These are phyloP conservation scores for Brachycybe producta DNA, from an alignment of 2,888 invertebrate genomes.

Conservation along the genomic window DNA sequence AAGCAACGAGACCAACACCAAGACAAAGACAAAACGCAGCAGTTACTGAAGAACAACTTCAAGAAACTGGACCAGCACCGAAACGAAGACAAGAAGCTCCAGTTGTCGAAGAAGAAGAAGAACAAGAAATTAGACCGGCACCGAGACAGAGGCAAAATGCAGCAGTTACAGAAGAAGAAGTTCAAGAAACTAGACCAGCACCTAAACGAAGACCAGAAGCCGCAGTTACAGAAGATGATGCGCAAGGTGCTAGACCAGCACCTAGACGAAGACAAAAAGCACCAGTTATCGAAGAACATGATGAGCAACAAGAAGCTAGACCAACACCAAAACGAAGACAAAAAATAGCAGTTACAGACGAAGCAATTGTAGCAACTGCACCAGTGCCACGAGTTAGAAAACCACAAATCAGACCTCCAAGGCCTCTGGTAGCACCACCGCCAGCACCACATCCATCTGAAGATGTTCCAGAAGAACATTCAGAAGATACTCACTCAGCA, in stretches of 20 bases:
- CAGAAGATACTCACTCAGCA: background rate
- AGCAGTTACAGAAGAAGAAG: background rate
- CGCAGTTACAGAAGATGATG: too few relatives aligned
- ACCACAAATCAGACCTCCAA: slow-evolving; percentile 9
- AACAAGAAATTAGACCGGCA: too few relatives aligned
- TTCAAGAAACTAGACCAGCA: background rate
- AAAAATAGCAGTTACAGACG: background rate
- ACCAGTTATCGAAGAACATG: too few relatives aligned
- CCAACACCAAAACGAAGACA: background rate
- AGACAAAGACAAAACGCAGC: too few relatives aligned
- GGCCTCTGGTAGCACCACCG: slow-evolving; percentile 3
- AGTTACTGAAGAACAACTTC: too few relatives aligned
- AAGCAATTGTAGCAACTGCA: background rate
- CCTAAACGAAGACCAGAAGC: background rate
- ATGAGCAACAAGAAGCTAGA: too few relatives aligned
- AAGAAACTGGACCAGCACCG: background rate
- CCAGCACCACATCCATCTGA: background rate
- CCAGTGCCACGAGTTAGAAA: background rate
- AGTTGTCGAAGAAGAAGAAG: background rate
- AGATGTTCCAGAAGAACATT: background rate
- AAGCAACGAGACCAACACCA: too few relatives aligned
- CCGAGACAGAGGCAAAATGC: too few relatives aligned
- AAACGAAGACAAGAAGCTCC: background rate
- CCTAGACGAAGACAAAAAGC: too few relatives aligned
- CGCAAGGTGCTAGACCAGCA: too few relatives aligned